Evolutionary conservation across 2,888 invertebrate species (phyloP), one percentile per base, ranked within the genome.

Genomic region (Mythimna pallens): DNA sequence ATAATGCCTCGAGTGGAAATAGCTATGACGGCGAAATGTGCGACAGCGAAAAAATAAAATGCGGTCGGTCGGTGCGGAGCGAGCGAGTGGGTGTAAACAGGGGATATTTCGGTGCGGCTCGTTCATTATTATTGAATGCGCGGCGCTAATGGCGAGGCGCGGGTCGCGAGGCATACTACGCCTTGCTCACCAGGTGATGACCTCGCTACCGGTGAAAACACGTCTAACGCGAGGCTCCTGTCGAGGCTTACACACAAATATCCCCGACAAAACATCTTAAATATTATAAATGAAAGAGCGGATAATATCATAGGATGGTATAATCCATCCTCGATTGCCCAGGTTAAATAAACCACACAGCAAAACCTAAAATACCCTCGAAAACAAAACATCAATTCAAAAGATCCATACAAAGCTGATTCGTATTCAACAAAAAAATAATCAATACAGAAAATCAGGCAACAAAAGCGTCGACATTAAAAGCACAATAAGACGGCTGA

Each of bases 1-100:
- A 96, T 96, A 96, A 95, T 95, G 95, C 95, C 94, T 96, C 95
- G 95, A 96, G 96, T 96, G 96, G 96, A 96, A 96, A 96, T 96
- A 96, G 96, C 96, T 96, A 96, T 96, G 96, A 96, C 96, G 96
- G 96, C 96, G 96, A 96, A 96, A 96, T 96, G 96, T 95, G 96
- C 96, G 96, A 96, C 95, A 95, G 95, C 96, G 96, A 96, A 96
- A 96, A 96, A 96, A 96, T 96, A 96, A 96, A 96, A 96, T 95
- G 96, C 95, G 96, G 96, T 96, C 96, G 96, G 96, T 94, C 94
- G 94, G 94, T 93, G 93, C 92, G 92, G 93, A 92, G 94, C 91
- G 92, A 91, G 91, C 95, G 95, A 95, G 96, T 96, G 96, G 95
- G 95, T 96, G 95, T 96, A 96, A 95, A 95, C 96, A 95, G 95